Evolutionary conservation across 1,140 invertebrate species (phyloP).

Genomic region (Anagrus nilaparvatae): DNA sequence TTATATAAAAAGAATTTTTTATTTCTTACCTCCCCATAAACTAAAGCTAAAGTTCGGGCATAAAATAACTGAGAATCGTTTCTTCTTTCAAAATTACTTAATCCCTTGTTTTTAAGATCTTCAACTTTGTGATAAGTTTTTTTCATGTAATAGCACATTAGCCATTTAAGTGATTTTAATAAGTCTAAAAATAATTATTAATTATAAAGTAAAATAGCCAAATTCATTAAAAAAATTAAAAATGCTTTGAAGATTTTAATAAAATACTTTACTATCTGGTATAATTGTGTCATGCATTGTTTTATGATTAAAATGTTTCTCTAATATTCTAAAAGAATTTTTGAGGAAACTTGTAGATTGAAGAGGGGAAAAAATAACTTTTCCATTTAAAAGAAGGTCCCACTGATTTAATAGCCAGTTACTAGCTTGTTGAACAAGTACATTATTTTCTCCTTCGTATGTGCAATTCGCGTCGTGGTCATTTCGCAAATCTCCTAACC

Average conservation of each 20-base stretch:
- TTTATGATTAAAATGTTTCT: slow-evolving; percentile 39
- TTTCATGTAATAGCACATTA: slow-evolving; percentile 68
- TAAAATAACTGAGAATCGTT: slow-evolving; percentile 76
- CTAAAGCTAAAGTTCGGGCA: slow-evolving; percentile 62
- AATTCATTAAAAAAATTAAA: too few species aligned
- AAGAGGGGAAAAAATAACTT: slow-evolving; percentile 47
- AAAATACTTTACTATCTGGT: slow-evolving; percentile 50
- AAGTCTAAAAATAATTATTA: slow-evolving; percentile 60
- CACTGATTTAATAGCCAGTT: slow-evolving; percentile 75
- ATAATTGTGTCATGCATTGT: slow-evolving; percentile 37
- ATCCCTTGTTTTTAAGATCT: slow-evolving; percentile 43
- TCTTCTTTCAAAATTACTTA: slow-evolving; percentile 60
- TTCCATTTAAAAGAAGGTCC: slow-evolving; percentile 38
- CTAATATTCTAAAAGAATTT: slow-evolving; percentile 41
- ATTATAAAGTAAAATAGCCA: too few species aligned
- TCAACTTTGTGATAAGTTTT: slow-evolving; percentile 56
- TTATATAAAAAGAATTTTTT: too few species aligned
- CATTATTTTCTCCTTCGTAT: slow-evolving; percentile 95
- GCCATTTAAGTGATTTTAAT: slow-evolving; percentile 68
- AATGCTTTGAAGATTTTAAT: too few species aligned
- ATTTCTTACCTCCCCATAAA: slow-evolving; percentile 62
- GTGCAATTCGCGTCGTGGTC: slow-evolving; percentile 89
- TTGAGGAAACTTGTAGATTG: slow-evolving; percentile 53
- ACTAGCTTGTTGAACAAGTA: slow-evolving; percentile 86
- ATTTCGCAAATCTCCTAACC: slow-evolving; percentile 72